phyloP scores from a whole-genome alignment of 2,797 vertebrate genomes.

The Onychomys torridus region DNA sequence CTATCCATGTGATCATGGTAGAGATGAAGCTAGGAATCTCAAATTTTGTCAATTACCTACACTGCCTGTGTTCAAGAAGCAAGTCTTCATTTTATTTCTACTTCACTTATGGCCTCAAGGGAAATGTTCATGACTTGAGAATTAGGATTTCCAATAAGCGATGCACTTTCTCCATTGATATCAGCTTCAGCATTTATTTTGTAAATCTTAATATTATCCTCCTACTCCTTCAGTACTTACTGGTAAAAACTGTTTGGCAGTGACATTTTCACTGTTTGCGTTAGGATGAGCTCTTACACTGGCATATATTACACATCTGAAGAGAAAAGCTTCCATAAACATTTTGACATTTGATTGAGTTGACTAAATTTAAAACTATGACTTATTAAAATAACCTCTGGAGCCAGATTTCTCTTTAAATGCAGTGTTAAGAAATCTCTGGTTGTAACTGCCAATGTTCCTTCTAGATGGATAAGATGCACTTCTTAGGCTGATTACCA shows the following conservation, averaged over 20 bases:
- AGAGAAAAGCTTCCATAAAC: slow-evolving; percentile 69
- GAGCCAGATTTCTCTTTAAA: slow-evolving; percentile 60
- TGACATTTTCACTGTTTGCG: slow-evolving; percentile 77
- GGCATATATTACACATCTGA: slow-evolving; percentile 64
- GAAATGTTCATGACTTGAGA: background rate
- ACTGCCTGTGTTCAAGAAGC: background rate
- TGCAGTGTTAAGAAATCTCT: slow-evolving; percentile 13
- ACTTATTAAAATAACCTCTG: slow-evolving; percentile 66
- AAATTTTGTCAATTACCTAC: background rate
- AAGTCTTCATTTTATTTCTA: background rate
- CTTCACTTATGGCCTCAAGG: background rate
- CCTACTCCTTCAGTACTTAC: slow-evolving; percentile 65
- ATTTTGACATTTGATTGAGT: slow-evolving; percentile 76
- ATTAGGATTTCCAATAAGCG: slow-evolving; percentile 41
- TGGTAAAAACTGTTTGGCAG: slow-evolving; percentile 52
- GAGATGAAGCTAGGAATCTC: background rate
- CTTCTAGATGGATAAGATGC: background rate
- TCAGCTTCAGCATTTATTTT: slow-evolving; percentile 52
- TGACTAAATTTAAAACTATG: slow-evolving; percentile 64
- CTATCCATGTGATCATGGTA: background rate
- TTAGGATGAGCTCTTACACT: slow-evolving; percentile 65
- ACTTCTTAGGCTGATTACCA: background rate
- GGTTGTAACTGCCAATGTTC: slow-evolving; percentile 3
- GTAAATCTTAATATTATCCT: slow-evolving; percentile 67
- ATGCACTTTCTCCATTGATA: slow-evolving; percentile 53